Evolutionary conservation across 2,888 invertebrate genomes (phyloP).

Genomic region (Agonum fuliginosum): DNA sequence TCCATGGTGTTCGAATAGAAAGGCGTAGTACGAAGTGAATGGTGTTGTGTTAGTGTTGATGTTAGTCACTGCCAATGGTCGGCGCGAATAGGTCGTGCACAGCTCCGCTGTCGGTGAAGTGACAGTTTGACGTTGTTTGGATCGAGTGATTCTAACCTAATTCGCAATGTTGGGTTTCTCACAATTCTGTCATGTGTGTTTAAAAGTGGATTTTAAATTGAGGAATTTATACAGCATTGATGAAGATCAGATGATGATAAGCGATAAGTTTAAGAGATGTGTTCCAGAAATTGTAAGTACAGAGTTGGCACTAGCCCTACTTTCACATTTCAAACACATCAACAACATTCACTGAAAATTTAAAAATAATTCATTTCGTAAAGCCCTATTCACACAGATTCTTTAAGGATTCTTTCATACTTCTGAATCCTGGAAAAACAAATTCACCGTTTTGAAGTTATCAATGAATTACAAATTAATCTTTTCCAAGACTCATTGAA

Average conservation of each 20-base stretch:
- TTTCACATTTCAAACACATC: too few species aligned
- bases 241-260: slow-evolving; percentile 46
- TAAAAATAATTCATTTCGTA: too few species aligned
- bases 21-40: slow-evolving; percentile 50
- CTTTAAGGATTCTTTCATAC: too few species aligned
- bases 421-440: too few species aligned
- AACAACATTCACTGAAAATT: too few species aligned
- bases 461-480: too few species aligned
- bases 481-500: too few species aligned
- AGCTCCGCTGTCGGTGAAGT: background rate
- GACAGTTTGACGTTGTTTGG: background rate
- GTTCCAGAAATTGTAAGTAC: slow-evolving; percentile 55
- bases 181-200: slow-evolving; percentile 53
- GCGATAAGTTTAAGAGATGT: slow-evolving; percentile 48
- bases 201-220: slow-evolving; percentile 47
- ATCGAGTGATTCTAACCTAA: background rate
- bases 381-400: too few species aligned
- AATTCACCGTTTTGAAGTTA: too few species aligned
- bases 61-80: slow-evolving; percentile 35
- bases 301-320: too few species aligned
- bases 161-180: slow-evolving; percentile 45
- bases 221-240: slow-evolving; percentile 48
- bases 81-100: slow-evolving; percentile 1
- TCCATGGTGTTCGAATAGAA: slow-evolving; percentile 22
- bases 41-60: too few species aligned